These are phyloP conservation scores for Anastrepha ludens DNA, from an alignment of 1,140 invertebrate genomes.

Conservation along the genomic window DNA sequence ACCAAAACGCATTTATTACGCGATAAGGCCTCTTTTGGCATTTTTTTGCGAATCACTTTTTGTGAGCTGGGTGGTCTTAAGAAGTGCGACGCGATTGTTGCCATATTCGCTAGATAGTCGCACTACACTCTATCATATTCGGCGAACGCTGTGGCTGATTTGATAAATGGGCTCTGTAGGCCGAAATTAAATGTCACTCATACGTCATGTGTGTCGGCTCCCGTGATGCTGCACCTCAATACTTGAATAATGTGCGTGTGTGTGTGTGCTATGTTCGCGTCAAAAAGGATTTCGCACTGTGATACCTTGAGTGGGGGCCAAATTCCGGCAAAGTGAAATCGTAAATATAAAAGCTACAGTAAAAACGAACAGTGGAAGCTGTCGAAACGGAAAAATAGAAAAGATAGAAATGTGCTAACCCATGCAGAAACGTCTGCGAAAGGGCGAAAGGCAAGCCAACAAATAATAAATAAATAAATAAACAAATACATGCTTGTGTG, in stretches of 20 bases:
- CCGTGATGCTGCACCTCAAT: not conserved
- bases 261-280: not conserved
- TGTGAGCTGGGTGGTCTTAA: not conserved
- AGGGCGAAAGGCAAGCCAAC: not conserved
- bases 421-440: not conserved
- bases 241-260: not conserved
- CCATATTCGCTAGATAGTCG: not conserved
- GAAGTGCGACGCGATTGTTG: too few species aligned
- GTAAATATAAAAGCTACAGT: not conserved
- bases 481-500: not conserved
- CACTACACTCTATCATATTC: not conserved
- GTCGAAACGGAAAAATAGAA: not conserved
- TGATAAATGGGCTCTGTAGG: not conserved
- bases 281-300: slow-evolving; percentile 12
- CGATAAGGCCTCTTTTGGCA: not conserved
- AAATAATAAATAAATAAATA: not conserved
- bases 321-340: not conserved
- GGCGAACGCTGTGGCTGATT: not conserved
- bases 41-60: not conserved
- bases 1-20: not conserved
- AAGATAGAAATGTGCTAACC: slow-evolving; percentile 2
- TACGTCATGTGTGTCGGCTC: slow-evolving; percentile 17
- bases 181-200: slow-evolving; percentile 53
- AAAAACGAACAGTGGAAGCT: not conserved
- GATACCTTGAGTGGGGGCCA: not conserved